A percentile compares a stretch with the other conserved stretches of the same genome.
These are phyloP conservation scores for Ellobium chinense DNA, from an alignment of 2,888 invertebrate species.

Conservation along the genomic window DNA sequence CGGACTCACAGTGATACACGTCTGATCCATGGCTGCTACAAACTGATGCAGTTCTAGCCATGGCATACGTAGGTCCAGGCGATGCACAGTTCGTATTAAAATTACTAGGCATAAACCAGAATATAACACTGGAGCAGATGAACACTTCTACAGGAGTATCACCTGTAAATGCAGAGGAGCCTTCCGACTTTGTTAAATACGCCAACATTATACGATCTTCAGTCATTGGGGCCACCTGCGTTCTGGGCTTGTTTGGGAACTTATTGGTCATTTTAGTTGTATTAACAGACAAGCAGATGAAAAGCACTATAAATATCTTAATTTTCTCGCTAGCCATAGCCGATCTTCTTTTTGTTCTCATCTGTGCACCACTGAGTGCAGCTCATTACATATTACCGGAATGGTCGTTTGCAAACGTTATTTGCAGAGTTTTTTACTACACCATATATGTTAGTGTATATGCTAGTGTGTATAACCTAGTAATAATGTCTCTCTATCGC, in stretches of 20 bases:
- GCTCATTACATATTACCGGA: slow-evolving; percentile 91
- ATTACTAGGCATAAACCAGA: background rate
- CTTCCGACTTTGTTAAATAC: too few relatives aligned
- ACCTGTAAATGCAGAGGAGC: background rate
- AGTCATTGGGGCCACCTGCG: slow-evolving; percentile 91
- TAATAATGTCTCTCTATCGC: slow-evolving; percentile 93
- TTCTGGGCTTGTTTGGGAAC: slow-evolving; percentile 93
- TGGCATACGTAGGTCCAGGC: slow-evolving; percentile 10
- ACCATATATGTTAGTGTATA: slow-evolving; percentile 95
- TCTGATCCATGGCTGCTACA: too few relatives aligned
- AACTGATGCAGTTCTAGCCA: too few relatives aligned
- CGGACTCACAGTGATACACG: too few relatives aligned
- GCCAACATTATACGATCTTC: slow-evolving; percentile 80
- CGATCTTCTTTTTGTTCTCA: slow-evolving; percentile 93
- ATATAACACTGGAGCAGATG: background rate
- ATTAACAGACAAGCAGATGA: slow-evolving; percentile 92
- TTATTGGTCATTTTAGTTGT: slow-evolving; percentile 93
- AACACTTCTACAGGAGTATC: background rate
- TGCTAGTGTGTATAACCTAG: slow-evolving; percentile 94
- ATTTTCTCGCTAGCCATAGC: slow-evolving; percentile 94
- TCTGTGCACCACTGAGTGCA: slow-evolving; percentile 96
- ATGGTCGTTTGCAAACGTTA: slow-evolving; percentile 94
- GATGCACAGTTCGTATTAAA: slow-evolving; percentile 21
- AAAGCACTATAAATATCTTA: slow-evolving; percentile 94
- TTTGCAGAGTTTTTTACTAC: slow-evolving; percentile 95